Percentiles rank a stretch among this genome's conserved stretches.
Conservation (phyloP, 1,140 invertebrate species). For the Caenorhabditis latens region DNA sequence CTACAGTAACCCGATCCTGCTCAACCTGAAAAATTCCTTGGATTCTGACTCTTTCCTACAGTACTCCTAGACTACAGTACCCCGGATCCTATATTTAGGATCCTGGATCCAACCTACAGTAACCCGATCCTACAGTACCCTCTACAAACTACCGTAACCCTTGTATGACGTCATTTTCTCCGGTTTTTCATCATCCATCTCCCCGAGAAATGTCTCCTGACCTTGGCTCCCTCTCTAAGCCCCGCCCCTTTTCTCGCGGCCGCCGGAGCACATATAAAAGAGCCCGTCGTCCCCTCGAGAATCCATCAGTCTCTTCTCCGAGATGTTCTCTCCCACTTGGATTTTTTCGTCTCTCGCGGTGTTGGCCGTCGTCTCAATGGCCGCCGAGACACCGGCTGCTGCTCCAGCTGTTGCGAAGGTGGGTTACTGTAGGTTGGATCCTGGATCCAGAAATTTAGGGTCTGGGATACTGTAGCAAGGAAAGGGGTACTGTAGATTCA, state of each 20-base stretch:
- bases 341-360: slow-evolving; percentile 1
- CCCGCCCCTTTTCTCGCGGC: background rate
- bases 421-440: background rate
- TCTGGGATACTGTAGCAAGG: background rate
- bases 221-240: background rate
- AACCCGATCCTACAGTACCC: background rate
- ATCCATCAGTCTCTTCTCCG: background rate
- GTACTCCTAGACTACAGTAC: background rate
- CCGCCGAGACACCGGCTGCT: background rate
- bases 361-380: background rate
- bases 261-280: background rate
- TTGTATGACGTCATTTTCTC: background rate
- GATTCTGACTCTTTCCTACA: too few relatives aligned
- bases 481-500: background rate
- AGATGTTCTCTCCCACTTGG: slow-evolving; percentile 31
- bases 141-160: background rate
- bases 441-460: background rate
- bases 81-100: background rate
- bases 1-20: too few relatives aligned
- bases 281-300: too few relatives aligned
- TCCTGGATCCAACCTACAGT: background rate
- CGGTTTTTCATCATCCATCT: background rate
- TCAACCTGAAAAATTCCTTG: too few relatives aligned
- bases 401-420: background rate
- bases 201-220: background rate